Base-by-base conservation (phyloP, 2,888 invertebrate genomes). In the Chesias legatella region DNA sequence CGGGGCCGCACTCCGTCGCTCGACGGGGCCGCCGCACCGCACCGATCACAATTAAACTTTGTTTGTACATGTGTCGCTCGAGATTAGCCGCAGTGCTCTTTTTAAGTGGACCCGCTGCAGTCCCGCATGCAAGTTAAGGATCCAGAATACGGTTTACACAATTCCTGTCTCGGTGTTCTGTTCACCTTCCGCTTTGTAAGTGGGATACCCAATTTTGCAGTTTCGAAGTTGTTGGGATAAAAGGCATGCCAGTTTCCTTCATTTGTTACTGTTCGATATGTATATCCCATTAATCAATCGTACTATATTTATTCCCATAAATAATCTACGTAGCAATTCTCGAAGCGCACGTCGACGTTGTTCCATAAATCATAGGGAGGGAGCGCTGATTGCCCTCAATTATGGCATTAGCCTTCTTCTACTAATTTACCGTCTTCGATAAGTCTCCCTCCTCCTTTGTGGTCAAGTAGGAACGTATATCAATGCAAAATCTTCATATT, bases 21-120 rank as follows among this genome's bases (percentile, higher is more conserved):
- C 13, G 53, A 53, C 61, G 56, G 59, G 47, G 48, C 41, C 48
- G 48, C 41, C 48, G 43, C 50, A 51, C 63, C 64, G 63, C 63
- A 56, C 68, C 71, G 80, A 70, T 82, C 81, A 85, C 88, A 86
- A 85, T 88, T 86, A 85, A 86, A 88, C 88, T 86, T 86, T 85
- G 85, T 85, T 86, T 81, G 83, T 82, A 79, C 84, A 85, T 84
- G 83, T 85, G 85, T 82, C 86, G 80, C 86, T 82, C 63, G 85
- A 86, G 85, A 86, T 84, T 85, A 84, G 79, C 82, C 79, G 69
- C 83, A 83, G 71, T 85, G 82, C 71, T 86, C 86, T 86, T 88
- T 88, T 86, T 86, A 86, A 85, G 81, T 85, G 80, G 78, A 78
- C 79, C 70, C 58, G 56, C 78, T 71, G 73, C 71, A 75, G 68